Evolutionary conservation across 2,888 invertebrate genomes (phyloP), one percentile per base, ranked within the genome.

Genomic region (Stramonita haemastoma): DNA sequence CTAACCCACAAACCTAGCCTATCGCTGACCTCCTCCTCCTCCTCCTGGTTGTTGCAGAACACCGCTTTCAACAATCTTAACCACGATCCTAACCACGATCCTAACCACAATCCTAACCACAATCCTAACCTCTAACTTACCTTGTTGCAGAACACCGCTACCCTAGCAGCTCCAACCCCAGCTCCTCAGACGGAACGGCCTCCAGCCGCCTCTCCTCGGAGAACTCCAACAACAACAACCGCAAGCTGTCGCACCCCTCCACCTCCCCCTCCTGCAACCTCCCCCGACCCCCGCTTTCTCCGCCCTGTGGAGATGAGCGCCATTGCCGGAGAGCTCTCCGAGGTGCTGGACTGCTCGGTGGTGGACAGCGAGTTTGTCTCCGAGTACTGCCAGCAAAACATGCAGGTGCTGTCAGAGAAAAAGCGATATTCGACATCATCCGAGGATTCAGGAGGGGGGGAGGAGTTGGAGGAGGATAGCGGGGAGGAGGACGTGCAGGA

Each of bases 281-380:
- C 46, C 13, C 11, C 56, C 15, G 73, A 46, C 26, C 1, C 34
- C 70, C 56, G 70, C 19, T 26, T 85, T 32, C 85, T 84, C 2
- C 85, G 60, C 15, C 46, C 84, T 19, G 46, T n/a, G 34, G 89
- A 89, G 36, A 91, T 91, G 15, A 89, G 89, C 70, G 91, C 91
- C 4, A 92, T 94, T 4, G 91, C 90, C 11, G 94, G 94, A 2
- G 95, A 95, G 46, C 92, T 95, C 17, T 95, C 95, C 0, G 91
- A 91, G 84, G 92, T 93, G 32, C 91, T 95, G 19, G 95, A 95
- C 86, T 94, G 94, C 86, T 95, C 95, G 0, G 93, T 95, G 5
- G 93, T 95, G 11, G 95, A 95, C 90, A 95, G 95, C 77, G 95
- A 95, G 90, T 94, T 93, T 89, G 94, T 95, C 5, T 93, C 94